Conservation (phyloP, 2,888 invertebrate genomes). For the Sylvicola fuscatus region DNA sequence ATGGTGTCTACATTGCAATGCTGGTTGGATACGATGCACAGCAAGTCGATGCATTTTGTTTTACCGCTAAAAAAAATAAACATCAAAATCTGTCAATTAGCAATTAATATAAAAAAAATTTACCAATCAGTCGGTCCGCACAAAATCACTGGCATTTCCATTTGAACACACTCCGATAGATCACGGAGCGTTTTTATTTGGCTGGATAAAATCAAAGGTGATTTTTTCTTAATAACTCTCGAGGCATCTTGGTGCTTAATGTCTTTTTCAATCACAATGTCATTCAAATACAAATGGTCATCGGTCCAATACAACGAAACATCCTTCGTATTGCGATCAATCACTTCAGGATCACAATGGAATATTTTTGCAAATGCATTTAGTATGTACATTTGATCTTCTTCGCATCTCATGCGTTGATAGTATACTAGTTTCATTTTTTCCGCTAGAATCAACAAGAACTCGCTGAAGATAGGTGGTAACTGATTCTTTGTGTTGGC, state of each 20-base stretch:
- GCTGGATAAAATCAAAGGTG: slow-evolving; percentile 28
- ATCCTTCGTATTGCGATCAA: slow-evolving; percentile 25
- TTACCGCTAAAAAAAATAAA: slow-evolving; percentile 14
- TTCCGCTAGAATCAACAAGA: slow-evolving; percentile 19
- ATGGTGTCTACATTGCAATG: slow-evolving; percentile 21
- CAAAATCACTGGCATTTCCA: slow-evolving; percentile 77
- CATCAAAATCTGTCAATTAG: too few relatives aligned
- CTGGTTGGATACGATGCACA: slow-evolving; percentile 20
- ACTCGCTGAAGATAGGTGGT: slow-evolving; percentile 6
- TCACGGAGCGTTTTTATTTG: slow-evolving; percentile 54
- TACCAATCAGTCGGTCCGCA: slow-evolving; percentile 21
- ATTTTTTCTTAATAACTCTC: slow-evolving; percentile 21
- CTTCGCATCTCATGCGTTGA: slow-evolving; percentile 61
- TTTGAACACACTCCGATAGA: slow-evolving; percentile 65
- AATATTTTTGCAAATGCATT: slow-evolving; percentile 30
- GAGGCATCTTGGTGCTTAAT: slow-evolving; percentile 20
- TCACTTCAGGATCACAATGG: slow-evolving; percentile 18
- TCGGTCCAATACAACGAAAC: slow-evolving; percentile 38
- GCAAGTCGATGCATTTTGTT: slow-evolving; percentile 21
- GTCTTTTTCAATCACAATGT: slow-evolving; percentile 31
- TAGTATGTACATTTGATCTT: slow-evolving; percentile 53
- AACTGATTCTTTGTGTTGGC: slow-evolving; percentile 5
- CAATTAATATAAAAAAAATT: background rate
- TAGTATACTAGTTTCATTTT: slow-evolving; percentile 59
- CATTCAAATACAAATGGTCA: slow-evolving; percentile 39